Evolutionary conservation across 2,888 invertebrate species (phyloP).

Genomic region (Scaptomyza parva): DNA sequence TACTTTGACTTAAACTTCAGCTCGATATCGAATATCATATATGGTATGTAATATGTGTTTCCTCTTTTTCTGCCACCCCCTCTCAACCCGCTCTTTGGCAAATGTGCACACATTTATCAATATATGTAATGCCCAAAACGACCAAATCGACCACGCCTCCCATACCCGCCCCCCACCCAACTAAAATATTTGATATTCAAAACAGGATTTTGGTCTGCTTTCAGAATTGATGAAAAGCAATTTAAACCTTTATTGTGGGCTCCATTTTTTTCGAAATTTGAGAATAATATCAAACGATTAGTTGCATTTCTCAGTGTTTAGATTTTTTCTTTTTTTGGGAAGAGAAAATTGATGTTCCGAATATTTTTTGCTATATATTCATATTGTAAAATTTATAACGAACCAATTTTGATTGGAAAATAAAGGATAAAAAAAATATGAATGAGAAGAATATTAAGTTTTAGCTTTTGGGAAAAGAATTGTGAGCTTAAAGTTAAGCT

Average conservation of each 20-base stretch:
- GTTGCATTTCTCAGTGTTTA: conserved; percentile 7
- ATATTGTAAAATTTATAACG: not conserved
- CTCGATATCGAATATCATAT: conserved; percentile 8
- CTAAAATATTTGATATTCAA: conserved; percentile 47
- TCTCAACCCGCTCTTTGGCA: too few species aligned
- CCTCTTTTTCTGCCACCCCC: conserved; percentile 6
- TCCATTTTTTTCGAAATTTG: conserved; percentile 15
- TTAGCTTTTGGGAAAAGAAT: too few species aligned
- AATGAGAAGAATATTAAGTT: not conserved
- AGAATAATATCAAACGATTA: conserved; percentile 48
- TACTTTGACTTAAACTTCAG: not conserved
- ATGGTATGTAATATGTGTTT: too few species aligned
- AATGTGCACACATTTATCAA: conserved; percentile 44
- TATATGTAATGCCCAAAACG: conserved; percentile 13
- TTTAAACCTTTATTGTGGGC: conserved; percentile 34
- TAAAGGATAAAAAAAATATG: not conserved
- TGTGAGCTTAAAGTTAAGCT: too few species aligned
- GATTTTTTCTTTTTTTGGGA: too few species aligned
- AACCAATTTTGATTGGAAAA: not conserved
- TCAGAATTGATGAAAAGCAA: conserved; percentile 51
- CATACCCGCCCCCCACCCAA: not conserved
- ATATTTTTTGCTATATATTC: not conserved
- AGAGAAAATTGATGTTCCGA: conserved; percentile 10
- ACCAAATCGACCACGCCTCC: too few species aligned
- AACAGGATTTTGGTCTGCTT: conserved; percentile 42